Evolutionary conservation across 1,140 invertebrate species (phyloP).

Genomic region (Spodoptera litura): DNA sequence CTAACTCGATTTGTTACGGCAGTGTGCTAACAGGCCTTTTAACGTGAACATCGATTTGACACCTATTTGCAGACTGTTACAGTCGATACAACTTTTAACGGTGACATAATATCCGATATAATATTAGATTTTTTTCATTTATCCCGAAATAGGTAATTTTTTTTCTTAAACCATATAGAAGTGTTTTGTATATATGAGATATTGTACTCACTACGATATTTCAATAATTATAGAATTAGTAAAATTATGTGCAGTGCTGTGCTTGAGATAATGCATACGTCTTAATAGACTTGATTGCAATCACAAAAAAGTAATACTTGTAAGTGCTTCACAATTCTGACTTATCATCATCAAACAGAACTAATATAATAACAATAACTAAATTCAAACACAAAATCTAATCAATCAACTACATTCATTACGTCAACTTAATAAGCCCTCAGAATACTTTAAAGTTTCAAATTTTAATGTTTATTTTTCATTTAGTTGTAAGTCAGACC

Average conservation of each 20-base stretch:
- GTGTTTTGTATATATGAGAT: no score
- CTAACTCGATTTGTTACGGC: constrained; percentile 62
- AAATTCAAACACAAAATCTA: constrained; percentile 25
- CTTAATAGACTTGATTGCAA: no score
- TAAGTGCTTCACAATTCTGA: no score
- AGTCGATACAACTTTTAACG: neutral
- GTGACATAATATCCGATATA: neutral
- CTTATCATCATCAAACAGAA: neutral
- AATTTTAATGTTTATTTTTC: constrained; percentile 46
- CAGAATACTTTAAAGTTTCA: neutral
- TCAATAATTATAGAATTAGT: no score
- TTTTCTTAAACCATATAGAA: no score
- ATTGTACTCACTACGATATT: no score
- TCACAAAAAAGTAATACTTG: no score
- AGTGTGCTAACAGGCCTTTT: constrained; percentile 63
- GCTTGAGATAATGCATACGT: no score
- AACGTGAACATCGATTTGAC: constrained; percentile 34
- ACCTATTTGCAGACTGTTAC: neutral
- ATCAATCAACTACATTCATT: constrained; percentile 38
- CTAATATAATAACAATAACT: neutral
- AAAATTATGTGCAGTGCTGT: no score
- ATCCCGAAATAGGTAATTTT: neutral
- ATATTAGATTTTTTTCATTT: neutral
- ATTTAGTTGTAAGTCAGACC: constrained; percentile 42
- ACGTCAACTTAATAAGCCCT: constrained; percentile 5